Evolutionary conservation across 2,888 invertebrate genomes (phyloP).

Genomic region (Drosophila bunnanda): DNA sequence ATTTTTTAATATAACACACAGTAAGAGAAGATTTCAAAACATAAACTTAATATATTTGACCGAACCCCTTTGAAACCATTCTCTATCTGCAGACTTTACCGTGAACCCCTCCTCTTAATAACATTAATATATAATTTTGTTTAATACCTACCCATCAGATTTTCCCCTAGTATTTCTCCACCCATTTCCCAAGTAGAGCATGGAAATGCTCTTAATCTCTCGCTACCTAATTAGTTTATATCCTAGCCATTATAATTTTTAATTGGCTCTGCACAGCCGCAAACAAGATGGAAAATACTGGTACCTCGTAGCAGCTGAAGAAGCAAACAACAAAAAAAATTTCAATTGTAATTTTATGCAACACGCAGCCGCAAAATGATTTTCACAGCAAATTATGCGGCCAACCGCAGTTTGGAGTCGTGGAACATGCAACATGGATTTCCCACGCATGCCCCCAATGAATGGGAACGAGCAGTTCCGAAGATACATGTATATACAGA

Average conservation of each 20-base stretch:
- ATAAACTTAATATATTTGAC: background rate
- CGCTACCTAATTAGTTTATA: slow-evolving; percentile 54
- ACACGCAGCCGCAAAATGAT: slow-evolving; percentile 73
- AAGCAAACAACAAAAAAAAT: slow-evolving; percentile 15
- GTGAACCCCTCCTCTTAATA: background rate
- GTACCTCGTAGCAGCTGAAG: background rate
- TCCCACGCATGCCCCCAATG: slow-evolving; percentile 67
- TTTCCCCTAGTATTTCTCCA: background rate
- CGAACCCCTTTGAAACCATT: background rate
- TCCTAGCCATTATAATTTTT: slow-evolving; percentile 54
- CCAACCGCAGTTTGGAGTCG: slow-evolving; percentile 63
- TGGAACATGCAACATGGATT: slow-evolving; percentile 62
- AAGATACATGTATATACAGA: slow-evolving; percentile 6
- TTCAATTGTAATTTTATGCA: slow-evolving; percentile 75
- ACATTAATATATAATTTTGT: background rate
- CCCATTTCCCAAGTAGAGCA: slow-evolving; percentile 44
- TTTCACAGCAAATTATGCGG: slow-evolving; percentile 77
- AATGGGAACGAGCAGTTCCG: slow-evolving; percentile 39
- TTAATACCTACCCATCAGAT: slow-evolving; percentile 1
- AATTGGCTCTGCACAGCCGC: slow-evolving; percentile 48
- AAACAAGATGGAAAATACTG: slow-evolving; percentile 16
- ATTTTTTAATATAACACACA: no score
- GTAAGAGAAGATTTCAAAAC: no score
- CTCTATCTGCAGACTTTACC: background rate
- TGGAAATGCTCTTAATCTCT: slow-evolving; percentile 49